phyloP scores from a whole-genome alignment of 1,140 invertebrate genomes.

The Hydropsyche tenuis region DNA sequence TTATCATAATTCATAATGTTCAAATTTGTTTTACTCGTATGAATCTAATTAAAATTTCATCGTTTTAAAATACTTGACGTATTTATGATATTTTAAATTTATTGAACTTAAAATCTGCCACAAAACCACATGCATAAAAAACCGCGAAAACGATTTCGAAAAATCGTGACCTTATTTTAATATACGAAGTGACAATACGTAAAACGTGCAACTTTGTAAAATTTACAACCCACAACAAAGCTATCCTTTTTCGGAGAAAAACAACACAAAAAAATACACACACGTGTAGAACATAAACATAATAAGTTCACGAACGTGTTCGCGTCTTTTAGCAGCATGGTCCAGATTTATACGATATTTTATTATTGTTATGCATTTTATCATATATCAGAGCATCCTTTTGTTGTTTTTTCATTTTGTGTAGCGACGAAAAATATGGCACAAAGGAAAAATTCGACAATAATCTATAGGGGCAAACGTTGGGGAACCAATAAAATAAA shows the following conservation, averaged over 20 bases:
- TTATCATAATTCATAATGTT: no score
- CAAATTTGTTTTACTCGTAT: not conserved
- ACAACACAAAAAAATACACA: slow-evolving; percentile 25
- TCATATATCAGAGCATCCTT: slow-evolving; percentile 34
- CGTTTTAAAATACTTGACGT: not conserved
- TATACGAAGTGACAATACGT: slow-evolving; percentile 38
- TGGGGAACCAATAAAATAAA: slow-evolving; percentile 47
- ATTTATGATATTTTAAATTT: not conserved
- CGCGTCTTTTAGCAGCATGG: slow-evolving; percentile 1
- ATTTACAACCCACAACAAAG: slow-evolving; percentile 39
- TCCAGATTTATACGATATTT: slow-evolving; percentile 38
- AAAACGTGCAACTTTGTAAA: slow-evolving; percentile 34
- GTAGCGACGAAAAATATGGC: slow-evolving; percentile 43
- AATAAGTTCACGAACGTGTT: not conserved
- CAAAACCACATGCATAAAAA: not conserved
- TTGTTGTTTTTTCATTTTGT: slow-evolving; percentile 33
- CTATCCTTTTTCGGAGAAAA: not conserved
- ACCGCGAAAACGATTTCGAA: slow-evolving; percentile 8
- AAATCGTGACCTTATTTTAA: slow-evolving; percentile 46
- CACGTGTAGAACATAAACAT: slow-evolving; percentile 12
- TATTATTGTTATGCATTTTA: slow-evolving; percentile 37
- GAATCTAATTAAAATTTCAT: not conserved
- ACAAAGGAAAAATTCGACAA: slow-evolving; percentile 41
- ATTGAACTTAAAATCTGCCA: not conserved
- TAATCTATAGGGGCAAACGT: slow-evolving; percentile 43